These are phyloP conservation scores for Eurytoma californica DNA, from an alignment of 2,888 invertebrate species.

Conservation along the genomic window DNA sequence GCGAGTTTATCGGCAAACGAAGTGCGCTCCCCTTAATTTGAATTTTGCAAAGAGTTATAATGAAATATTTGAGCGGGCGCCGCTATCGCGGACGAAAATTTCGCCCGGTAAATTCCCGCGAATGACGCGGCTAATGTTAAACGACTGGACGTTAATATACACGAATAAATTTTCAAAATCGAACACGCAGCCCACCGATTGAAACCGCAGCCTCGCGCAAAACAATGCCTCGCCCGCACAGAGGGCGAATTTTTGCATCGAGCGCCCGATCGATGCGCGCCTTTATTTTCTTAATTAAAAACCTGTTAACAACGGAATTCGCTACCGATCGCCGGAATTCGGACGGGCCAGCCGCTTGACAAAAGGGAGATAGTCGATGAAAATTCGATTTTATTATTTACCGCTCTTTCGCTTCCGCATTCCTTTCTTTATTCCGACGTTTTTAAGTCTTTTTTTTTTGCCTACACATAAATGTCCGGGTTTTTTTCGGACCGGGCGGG, in stretches of 20 bases:
- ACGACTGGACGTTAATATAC: constrained; percentile 11
- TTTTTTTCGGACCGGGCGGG: neutral
- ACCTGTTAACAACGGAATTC: constrained; percentile 43
- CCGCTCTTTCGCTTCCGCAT: no score
- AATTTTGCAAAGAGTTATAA: no score
- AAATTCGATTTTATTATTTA: no score
- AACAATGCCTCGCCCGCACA: constrained; percentile 13
- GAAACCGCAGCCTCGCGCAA: neutral
- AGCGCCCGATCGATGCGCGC: neutral
- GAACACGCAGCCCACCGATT: neutral
- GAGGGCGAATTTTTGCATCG: constrained; percentile 29
- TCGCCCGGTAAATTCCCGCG: constrained; percentile 1
- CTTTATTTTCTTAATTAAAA: constrained; percentile 44
- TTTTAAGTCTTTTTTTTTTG: neutral
- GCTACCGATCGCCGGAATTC: constrained; percentile 7
- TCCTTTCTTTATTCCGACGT: neutral
- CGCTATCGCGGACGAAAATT: neutral
- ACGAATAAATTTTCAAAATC: constrained; percentile 32
- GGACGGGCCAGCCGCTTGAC: neutral
- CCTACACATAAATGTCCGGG: neutral
- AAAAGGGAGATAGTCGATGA: no score
- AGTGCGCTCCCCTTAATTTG: no score
- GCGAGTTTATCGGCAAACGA: no score
- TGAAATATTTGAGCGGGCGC: no score
- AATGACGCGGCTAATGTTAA: neutral